A percentile compares a stretch with the other conserved stretches of the same genome.
phyloP scores from a whole-genome alignment of 1,140 invertebrate genomes.

The Cepaea nemoralis region DNA sequence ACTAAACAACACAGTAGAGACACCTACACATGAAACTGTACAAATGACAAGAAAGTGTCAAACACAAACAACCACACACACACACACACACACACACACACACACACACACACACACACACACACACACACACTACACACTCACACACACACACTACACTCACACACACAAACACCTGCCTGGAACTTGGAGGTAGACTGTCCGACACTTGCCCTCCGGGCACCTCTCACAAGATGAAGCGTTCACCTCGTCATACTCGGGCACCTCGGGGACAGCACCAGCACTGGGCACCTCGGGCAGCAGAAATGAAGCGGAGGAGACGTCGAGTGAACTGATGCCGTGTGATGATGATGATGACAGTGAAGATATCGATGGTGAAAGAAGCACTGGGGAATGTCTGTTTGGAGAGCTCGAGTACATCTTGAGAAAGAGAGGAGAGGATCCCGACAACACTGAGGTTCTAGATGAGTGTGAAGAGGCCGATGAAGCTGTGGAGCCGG shows the following conservation, averaged over 20 bases:
- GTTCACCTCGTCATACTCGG: slow-evolving; percentile 42
- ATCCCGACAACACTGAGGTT: neutral
- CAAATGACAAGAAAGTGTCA: too few species aligned
- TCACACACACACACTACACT: neutral
- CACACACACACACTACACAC: too few species aligned
- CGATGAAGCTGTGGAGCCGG: neutral
- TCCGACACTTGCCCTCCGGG: slow-evolving; percentile 43
- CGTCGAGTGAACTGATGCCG: neutral
- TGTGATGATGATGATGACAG: slow-evolving; percentile 21
- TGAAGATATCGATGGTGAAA: slow-evolving; percentile 18
- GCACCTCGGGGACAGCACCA: slow-evolving; percentile 13
- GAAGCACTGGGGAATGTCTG: neutral
- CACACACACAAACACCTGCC: slow-evolving; percentile 36
- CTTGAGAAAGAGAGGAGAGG: slow-evolving; percentile 2
- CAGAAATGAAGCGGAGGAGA: neutral
- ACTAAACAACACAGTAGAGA: too few species aligned
- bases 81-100: too few species aligned
- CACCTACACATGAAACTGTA: too few species aligned
- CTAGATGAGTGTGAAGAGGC: slow-evolving; percentile 20
- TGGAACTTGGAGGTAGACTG: slow-evolving; percentile 46
- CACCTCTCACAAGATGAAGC: slow-evolving; percentile 42
- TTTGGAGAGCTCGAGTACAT: neutral
- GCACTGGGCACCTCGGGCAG: neutral
- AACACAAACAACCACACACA: too few species aligned
- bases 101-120: too few species aligned